Evolutionary conservation across 2,888 invertebrate species (phyloP), one percentile per base, ranked within the genome.

Genomic region (Anodontia alba): DNA sequence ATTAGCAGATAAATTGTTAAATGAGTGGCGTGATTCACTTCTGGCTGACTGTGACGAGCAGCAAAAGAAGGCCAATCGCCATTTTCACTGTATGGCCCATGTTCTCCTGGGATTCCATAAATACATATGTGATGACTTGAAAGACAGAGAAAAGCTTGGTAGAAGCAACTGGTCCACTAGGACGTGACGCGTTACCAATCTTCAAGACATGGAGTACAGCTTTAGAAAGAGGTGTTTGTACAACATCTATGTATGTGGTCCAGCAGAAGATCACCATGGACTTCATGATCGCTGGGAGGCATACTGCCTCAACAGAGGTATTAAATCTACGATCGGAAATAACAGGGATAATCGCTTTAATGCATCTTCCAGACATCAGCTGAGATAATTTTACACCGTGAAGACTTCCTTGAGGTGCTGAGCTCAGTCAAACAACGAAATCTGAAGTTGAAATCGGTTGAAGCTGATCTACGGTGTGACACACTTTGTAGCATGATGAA

Each of bases 71-170:
- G 20, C 2, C 33, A 20, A 46, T 81, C 38, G 38, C 68, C 46
- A 8, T 43, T 81, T 81, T 57, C 73, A 79, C 29, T 84, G 81
- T 70, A 82, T 84, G 84, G 80, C 78, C 23, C 85, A 83, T 76
- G 86, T 87, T 1, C 72, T 87, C 0, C 66, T 86, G n/a, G 84
- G 83, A 0, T 80, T 83, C 38, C 80, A 81, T 46, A 49, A 38
- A 2, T 79, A 78, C 46, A 29, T 62, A 0, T 73, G 71, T 42
- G 17, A 17, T 31, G 79, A 72, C 5, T 3, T 84, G 10, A 69
- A 69, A 36, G 33, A 23, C 10, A 38, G 31, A 38, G 74, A 77
- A 51, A 76, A 26, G 12, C 23, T 29, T 82, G 0, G 42, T 31
- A 15, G 43, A 29, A 17, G 20, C 70, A 26, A 1, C n/a, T 70